Conservation (phyloP, 2,888 invertebrate species). For the Eupithecia pulchellata region DNA sequence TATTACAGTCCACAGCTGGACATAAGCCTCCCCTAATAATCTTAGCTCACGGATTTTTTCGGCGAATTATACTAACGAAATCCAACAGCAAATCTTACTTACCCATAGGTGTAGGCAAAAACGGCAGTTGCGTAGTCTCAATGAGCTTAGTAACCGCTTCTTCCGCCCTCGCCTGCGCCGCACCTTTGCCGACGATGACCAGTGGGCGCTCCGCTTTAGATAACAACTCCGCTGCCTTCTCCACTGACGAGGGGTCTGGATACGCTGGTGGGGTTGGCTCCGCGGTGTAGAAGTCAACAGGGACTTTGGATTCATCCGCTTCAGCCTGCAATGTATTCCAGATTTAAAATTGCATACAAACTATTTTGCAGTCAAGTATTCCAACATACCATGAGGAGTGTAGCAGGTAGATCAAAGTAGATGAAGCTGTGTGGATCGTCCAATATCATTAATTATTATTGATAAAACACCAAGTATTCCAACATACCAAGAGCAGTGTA, state of each 20-base stretch:
- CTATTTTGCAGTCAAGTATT: too few species aligned
- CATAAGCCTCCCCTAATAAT: too few species aligned
- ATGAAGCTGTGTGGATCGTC: too few species aligned
- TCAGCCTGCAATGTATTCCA: constrained; percentile 73
- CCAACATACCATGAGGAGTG: too few species aligned
- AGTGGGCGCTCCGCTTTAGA: constrained; percentile 91
- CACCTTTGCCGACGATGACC: constrained; percentile 96
- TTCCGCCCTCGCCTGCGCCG: constrained; percentile 93
- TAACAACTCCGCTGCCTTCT: constrained; percentile 89
- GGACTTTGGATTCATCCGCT: constrained; percentile 74
- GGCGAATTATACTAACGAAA: not conserved
- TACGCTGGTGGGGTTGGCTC: constrained; percentile 88
- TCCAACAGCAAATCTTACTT: constrained; percentile 47
- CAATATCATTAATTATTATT: too few species aligned
- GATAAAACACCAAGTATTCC: too few species aligned
- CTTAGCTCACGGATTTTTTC: too few species aligned
- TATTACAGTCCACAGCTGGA: too few species aligned
- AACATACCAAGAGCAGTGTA: too few species aligned
- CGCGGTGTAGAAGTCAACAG: constrained; percentile 75
- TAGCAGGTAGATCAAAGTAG: too few species aligned
- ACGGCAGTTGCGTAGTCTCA: constrained; percentile 90
- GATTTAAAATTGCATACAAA: too few species aligned
- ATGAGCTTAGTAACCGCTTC: constrained; percentile 89
- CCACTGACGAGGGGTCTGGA: constrained; percentile 89
- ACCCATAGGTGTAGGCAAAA: constrained; percentile 98